Evolutionary conservation across 2,797 vertebrate genomes (phyloP), one percentile per base, ranked within the genome.

Genomic region (Megalops cyprinoides): DNA sequence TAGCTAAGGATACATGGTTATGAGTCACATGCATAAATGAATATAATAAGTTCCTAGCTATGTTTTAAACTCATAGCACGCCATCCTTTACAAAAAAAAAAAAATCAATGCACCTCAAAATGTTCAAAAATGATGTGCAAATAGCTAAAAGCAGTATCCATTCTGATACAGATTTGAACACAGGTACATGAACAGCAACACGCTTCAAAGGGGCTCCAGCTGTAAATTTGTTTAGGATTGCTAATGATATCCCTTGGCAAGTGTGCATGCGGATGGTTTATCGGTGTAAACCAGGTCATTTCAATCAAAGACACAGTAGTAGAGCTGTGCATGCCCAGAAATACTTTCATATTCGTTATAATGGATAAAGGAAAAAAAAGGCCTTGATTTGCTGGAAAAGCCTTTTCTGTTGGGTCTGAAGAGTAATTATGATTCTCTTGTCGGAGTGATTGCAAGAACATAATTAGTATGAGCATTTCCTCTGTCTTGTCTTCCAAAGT

Each of bases 201-300:
- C 14, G 25, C 10, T 31, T 80, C 56, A 82, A 83, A 80, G 56
- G 49, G 77, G 25, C 62, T 49, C 42, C 25, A 44, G 76, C 51
- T 39, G 4, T 56, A 82, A 69, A 60, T 60, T 51, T 74, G 74
- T 81, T 81, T 77, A 31, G 77, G 79, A 46, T 74, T 77, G 76
- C 67, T 82, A 85, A 83, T 82, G 67, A 83, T 74, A 83, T 53
- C 67, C 53, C 55, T 53, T 67, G 79, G 79, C 46, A 51, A 67
- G 77, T 48, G 56, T 73, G 60, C 73, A 49, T 77, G 56, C 31
- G 39, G 53, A 73, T 79, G 71, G 18, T 60, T 83, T 85, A 85
- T 85, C 80, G 77, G 62, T 10, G 51, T 80, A 75, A 74, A 79
- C 74, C 82, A 85, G 82, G 37, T 74, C n/a, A 44, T 74, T 46